Conservation (phyloP, 1,140 invertebrate genomes). For the Popillia japonica region DNA sequence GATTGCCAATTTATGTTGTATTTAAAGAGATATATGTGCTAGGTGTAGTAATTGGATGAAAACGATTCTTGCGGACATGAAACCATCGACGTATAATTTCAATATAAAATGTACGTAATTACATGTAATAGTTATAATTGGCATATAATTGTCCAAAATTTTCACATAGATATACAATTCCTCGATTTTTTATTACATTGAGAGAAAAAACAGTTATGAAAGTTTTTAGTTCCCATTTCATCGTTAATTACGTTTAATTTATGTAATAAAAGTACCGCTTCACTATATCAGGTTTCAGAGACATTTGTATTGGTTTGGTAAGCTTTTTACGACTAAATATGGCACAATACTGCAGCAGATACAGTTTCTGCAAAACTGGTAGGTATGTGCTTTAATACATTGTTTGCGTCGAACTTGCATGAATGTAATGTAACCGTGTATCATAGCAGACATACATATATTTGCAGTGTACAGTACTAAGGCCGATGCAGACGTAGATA, state of each 20-base stretch:
- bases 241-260: background rate
- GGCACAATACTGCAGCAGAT: too few species aligned
- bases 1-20: constrained; percentile 6
- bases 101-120: constrained; percentile 2
- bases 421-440: too few species aligned
- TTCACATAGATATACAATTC: background rate
- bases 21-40: constrained; percentile 16
- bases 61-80: background rate
- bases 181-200: background rate
- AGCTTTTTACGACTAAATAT: too few species aligned
- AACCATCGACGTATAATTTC: background rate
- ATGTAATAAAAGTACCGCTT: background rate
- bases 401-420: too few species aligned
- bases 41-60: constrained; percentile 18
- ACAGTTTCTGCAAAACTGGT: too few species aligned
- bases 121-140: background rate
- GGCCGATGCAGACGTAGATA: too few species aligned
- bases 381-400: too few species aligned
- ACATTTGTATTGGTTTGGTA: too few species aligned
- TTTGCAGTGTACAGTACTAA: too few species aligned
- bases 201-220: background rate
- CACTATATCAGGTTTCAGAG: background rate
- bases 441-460: too few species aligned
- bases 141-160: background rate
- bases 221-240: background rate